Evolutionary conservation across 2,888 invertebrate species (phyloP).

Genomic region (Morpho deidamia): DNA sequence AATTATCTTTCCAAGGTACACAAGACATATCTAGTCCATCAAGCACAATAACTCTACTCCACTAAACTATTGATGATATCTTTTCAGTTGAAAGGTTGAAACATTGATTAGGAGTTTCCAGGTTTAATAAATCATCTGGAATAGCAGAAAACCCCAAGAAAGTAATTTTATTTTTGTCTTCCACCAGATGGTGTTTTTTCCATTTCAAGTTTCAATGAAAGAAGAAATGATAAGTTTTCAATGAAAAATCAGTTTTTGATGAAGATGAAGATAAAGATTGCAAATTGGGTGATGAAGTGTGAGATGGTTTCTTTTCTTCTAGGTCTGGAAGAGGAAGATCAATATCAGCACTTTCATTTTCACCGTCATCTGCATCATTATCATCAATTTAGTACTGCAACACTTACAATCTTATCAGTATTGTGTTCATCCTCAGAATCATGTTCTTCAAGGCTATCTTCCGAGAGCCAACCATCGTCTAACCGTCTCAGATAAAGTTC

Average conservation of each 20-base stretch:
- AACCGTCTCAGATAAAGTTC: conserved; percentile 31
- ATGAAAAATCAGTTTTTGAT: too few species aligned
- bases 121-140: conserved; percentile 28
- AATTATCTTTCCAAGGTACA: conserved; percentile 20
- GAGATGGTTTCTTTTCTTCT: conserved; percentile 33
- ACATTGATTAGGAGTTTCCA: conserved; percentile 30
- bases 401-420: conserved; percentile 37
- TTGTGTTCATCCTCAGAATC: conserved; percentile 34
- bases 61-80: conserved; percentile 29
- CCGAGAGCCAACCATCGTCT: conserved; percentile 35
- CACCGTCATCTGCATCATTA: conserved; percentile 17
- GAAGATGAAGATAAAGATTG: conserved; percentile 4
- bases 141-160: conserved; percentile 35
- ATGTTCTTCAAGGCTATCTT: conserved; percentile 34
- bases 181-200: conserved; percentile 37
- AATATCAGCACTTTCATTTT: conserved; percentile 36
- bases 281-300: conserved; percentile 29
- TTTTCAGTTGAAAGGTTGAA: conserved; percentile 25
- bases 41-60: conserved; percentile 24
- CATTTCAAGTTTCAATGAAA: conserved; percentile 35
- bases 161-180: conserved; percentile 35
- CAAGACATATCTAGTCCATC: conserved; percentile 13
- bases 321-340: conserved; percentile 34
- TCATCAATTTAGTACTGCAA: conserved; percentile 35
- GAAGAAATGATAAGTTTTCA: too few species aligned